Conservation (phyloP, 30 jellyfish, hydroid and myxozoan species). For the Nemopilema nomurai region DNA sequence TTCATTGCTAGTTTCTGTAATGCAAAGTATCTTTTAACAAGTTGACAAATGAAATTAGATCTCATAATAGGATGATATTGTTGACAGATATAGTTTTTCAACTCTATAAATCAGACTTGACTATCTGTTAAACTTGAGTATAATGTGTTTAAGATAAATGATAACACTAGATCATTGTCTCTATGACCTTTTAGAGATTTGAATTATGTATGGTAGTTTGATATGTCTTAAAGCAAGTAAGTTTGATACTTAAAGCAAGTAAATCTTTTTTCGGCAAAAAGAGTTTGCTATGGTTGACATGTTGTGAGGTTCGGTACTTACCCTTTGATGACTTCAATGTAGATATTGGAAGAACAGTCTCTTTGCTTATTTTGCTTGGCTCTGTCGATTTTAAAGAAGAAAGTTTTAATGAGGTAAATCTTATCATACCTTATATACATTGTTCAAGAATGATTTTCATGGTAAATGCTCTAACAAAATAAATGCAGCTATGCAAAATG, state of each 20-base stretch:
- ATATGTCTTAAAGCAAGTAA: background rate
- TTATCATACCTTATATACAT: background rate
- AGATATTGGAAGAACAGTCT: conserved; percentile 10
- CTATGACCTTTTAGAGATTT: conserved; percentile 3
- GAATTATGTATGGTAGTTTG: background rate
- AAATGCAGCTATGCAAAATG: conserved; percentile 12
- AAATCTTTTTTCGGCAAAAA: background rate
- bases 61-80: conserved; percentile 1
- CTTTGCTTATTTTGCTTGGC: conserved; percentile 21
- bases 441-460: conserved; percentile 9
- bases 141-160: conserved; percentile 15
- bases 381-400: conserved; percentile 12
- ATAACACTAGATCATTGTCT: conserved; percentile 1
- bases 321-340: conserved; percentile 15
- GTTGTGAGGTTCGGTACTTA: conserved; percentile 9
- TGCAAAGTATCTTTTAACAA: background rate
- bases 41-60: background rate
- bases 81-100: background rate
- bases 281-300: background rate
- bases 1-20: conserved; percentile 4
- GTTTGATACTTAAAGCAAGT: too few relatives aligned
- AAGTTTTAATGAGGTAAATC: background rate
- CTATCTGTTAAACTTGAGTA: background rate
- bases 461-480: conserved; percentile 6
- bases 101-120: conserved; percentile 2